phyloP scores from a whole-genome alignment of 2,888 invertebrate genomes.

The Megastigmus dorsalis region DNA sequence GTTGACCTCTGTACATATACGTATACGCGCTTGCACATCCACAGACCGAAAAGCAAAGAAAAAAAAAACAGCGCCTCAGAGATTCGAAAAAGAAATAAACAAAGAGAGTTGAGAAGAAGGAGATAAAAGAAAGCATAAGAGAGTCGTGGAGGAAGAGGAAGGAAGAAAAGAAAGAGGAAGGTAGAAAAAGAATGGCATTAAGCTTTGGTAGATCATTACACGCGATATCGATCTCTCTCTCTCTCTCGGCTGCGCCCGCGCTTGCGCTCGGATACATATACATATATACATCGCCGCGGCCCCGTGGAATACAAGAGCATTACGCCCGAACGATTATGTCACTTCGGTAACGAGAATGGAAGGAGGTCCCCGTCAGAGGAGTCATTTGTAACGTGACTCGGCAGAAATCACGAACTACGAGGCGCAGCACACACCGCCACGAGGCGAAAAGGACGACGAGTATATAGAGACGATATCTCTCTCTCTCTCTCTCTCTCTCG shows the following conservation, averaged over 20 bases:
- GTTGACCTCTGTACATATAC: conserved; percentile 36
- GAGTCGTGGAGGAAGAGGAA: background rate
- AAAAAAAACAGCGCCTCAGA: background rate
- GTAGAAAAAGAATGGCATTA: conserved; percentile 26
- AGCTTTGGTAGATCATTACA: conserved; percentile 52
- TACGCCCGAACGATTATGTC: conserved; percentile 70
- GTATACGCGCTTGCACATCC: too few species aligned
- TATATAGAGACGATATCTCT: conserved; percentile 1
- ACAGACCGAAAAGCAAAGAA: background rate
- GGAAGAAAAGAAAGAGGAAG: background rate
- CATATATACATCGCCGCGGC: too few species aligned
- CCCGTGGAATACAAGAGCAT: conserved; percentile 55
- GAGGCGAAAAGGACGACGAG: conserved; percentile 32
- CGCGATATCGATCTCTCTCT: conserved; percentile 54
- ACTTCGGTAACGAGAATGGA: conserved; percentile 71
- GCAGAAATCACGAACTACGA: conserved; percentile 67
- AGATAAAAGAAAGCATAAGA: background rate
- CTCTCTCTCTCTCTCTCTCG: conserved; percentile 15
- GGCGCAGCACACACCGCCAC: conserved; percentile 37
- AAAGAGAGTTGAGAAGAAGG: too few species aligned
- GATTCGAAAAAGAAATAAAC: background rate
- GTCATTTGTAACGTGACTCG: conserved; percentile 73
- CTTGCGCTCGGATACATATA: conserved; percentile 28
- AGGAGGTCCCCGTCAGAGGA: conserved; percentile 60
- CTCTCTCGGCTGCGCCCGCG: too few species aligned